Percentiles rank a stretch among this genome's conserved stretches.
Evolutionary conservation across 2,113 vertebrate genomes (phyloP).

Genomic region (Salvelinus namaycush): DNA sequence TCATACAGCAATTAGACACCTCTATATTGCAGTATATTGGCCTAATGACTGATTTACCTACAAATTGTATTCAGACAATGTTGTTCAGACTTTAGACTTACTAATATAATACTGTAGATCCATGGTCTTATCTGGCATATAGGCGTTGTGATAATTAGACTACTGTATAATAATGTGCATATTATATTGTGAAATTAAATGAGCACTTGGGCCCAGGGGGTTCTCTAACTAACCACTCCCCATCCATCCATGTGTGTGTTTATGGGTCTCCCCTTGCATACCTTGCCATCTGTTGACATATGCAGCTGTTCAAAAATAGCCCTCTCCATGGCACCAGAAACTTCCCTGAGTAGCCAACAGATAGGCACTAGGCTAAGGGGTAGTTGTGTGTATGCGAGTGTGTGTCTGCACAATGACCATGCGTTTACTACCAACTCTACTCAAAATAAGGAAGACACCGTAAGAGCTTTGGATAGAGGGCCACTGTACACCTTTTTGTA

Average conservation of each 20-base stretch:
- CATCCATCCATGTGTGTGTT: not conserved
- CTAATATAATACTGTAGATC: not conserved
- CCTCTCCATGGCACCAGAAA: slow-evolving; percentile 51
- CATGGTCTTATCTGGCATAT: not conserved
- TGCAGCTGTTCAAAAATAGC: slow-evolving; percentile 75
- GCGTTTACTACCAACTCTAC: not conserved
- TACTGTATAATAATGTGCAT: not conserved
- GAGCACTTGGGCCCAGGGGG: not conserved
- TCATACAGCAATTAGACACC: not conserved
- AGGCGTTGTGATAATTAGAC: not conserved
- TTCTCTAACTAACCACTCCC: slow-evolving; percentile 17
- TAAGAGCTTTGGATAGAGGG: not conserved
- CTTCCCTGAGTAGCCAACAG: slow-evolving; percentile 45
- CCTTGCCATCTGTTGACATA: slow-evolving; percentile 69
- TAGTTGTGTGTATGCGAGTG: slow-evolving; percentile 10
- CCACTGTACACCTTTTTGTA: not conserved
- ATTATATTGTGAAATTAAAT: slow-evolving; percentile 23
- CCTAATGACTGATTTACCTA: not conserved
- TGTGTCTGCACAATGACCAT: slow-evolving; percentile 18
- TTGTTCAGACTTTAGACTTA: not conserved
- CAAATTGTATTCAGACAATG: not conserved
- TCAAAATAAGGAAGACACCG: not conserved
- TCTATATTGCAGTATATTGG: no score
- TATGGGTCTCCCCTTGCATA: slow-evolving; percentile 33
- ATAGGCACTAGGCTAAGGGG: slow-evolving; percentile 23